Evolutionary conservation across 2,888 invertebrate genomes (phyloP), one percentile per base, ranked within the genome.

Genomic region (Macrosoma leucophasiata): DNA sequence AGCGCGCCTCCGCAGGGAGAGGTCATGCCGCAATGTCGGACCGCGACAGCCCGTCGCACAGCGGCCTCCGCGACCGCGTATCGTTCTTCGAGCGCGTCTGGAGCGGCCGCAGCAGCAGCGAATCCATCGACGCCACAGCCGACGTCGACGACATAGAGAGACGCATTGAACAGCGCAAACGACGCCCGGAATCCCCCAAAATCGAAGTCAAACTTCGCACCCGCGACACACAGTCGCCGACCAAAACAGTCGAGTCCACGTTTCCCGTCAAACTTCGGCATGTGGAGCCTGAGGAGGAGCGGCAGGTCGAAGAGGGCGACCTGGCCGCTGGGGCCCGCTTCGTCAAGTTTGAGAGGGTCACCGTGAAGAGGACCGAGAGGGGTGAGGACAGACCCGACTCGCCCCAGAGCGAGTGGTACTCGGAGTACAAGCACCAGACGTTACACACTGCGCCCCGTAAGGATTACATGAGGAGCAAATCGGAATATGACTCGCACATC

Each of bases 401-500:
- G 3, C 82, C 84, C 1, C 79, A 79, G 50, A 70, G 71, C 39
- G 84, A 84, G 54, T 82, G 82, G 84, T 81, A 66, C 58, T 62
- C 76, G 46, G 77, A 84, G 66, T 67, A 84, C 65, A 58, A 82
- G 57, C 75, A 85, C 45, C 75, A 86, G 62, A 62, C 81, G 35
- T 55, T 93, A 63, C 91, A 91, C 62, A 84, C 87, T 34, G 89
- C 89, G 43, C 86, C 89, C 25, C 88, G 88, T 62, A 88, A 90
- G 79, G 91, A 92, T 51, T 91, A 88, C 58, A 86, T 90, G 46
- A 87, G 93, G 64, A 93, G 91, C 76, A 91, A 90, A 66, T 91
- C 91, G 58, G 92, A 94, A 74, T 94, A 92, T 76, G 95, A 95
- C 75, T 90, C 91, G 34, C 94, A 94, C 77, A 95, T 95, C 67